Percentiles rank a stretch among this genome's conserved stretches.
Conservation (phyloP, 2,888 invertebrate species). For the Acrobasis suavella region DNA sequence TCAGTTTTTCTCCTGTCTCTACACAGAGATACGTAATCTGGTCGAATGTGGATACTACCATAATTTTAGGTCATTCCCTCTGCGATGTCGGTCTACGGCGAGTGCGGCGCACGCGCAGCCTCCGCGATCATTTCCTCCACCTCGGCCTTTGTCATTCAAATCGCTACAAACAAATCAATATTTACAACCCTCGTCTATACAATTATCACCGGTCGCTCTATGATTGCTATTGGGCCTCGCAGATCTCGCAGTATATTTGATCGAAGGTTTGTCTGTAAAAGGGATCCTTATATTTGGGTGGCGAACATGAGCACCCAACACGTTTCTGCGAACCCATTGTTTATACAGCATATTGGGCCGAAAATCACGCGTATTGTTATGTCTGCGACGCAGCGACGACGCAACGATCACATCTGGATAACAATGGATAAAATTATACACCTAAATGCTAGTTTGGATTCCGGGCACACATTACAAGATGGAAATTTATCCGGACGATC, state of each 20-base stretch:
- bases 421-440: slow-evolving; percentile 40
- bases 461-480: slow-evolving; percentile 28
- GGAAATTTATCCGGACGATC: slow-evolving; percentile 38
- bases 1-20: neutral
- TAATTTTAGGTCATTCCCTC: slow-evolving; percentile 76
- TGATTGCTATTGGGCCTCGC: slow-evolving; percentile 44
- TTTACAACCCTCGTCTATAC: slow-evolving; percentile 46
- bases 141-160: slow-evolving; percentile 47
- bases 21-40: slow-evolving; percentile 16
- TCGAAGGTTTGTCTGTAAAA: slow-evolving; percentile 57
- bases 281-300: slow-evolving; percentile 43
- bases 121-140: slow-evolving; percentile 50
- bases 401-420: slow-evolving; percentile 26
- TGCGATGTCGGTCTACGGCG: slow-evolving; percentile 51
- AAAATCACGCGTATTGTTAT: slow-evolving; percentile 55
- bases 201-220: slow-evolving; percentile 38
- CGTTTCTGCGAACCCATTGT: slow-evolving; percentile 58
- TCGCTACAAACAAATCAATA: slow-evolving; percentile 37
- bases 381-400: slow-evolving; percentile 50
- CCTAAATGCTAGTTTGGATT: slow-evolving; percentile 29
- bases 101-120: slow-evolving; percentile 45
- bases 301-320: slow-evolving; percentile 44
- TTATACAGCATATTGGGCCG: slow-evolving; percentile 47
- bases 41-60: slow-evolving; percentile 17
- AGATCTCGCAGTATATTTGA: slow-evolving; percentile 46